Percentiles rank a stretch among this genome's conserved stretches.
These are phyloP conservation scores for Phaenicophaeus curvirostris DNA, from an alignment of 2,797 vertebrate species.

Conservation along the genomic window DNA sequence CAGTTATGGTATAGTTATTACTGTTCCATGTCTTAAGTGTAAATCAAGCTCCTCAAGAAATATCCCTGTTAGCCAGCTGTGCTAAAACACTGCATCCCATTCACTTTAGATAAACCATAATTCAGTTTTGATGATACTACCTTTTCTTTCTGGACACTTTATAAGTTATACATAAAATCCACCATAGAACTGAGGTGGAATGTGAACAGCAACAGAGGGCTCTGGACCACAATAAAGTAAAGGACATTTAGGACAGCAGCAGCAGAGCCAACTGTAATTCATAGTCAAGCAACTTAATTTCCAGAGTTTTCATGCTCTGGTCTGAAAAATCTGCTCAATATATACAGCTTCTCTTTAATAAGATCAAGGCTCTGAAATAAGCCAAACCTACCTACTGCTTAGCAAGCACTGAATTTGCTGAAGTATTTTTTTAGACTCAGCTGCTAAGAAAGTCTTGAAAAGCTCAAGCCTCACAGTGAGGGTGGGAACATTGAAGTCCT, in stretches of 20 bases:
- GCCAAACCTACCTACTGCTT: not conserved
- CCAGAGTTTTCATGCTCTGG: not conserved
- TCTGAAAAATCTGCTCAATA: slow-evolving; percentile 26
- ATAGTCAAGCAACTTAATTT: not conserved
- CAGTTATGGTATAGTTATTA: not conserved
- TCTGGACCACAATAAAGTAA: not conserved
- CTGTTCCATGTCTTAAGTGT: not conserved
- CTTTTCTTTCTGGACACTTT: not conserved
- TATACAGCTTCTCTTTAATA: not conserved
- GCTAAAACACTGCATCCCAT: not conserved
- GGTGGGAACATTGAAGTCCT: not conserved
- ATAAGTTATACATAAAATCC: not conserved
- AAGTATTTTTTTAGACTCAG: not conserved
- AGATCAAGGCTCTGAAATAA: not conserved
- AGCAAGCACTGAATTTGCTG: not conserved
- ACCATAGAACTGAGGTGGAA: not conserved
- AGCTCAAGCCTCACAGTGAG: not conserved
- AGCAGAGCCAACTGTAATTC: not conserved
- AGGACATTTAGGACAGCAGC: not conserved
- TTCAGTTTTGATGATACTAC: not conserved
- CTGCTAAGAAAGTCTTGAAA: not conserved
- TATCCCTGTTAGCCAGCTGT: not conserved
- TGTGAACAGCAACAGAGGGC: not conserved
- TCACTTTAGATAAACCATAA: not conserved
- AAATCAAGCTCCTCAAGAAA: not conserved